Evolutionary conservation across 1,140 invertebrate genomes (phyloP).

Genomic region (Pantala flavescens): DNA sequence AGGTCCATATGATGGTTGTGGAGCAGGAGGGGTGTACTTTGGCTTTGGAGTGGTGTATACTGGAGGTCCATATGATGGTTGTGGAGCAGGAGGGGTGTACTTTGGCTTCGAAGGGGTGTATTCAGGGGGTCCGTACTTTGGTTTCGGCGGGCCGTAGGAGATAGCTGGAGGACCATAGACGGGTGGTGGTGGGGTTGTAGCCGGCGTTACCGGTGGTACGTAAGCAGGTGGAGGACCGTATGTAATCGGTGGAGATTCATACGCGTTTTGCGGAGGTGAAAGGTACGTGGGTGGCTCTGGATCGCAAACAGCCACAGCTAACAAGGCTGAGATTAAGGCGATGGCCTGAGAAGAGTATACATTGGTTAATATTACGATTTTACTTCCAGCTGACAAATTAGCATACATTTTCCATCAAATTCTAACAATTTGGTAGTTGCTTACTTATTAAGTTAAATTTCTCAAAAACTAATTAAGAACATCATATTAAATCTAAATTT

Average conservation of each 20-base stretch:
- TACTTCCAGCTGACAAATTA: no score
- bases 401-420: no score
- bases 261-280: constrained; percentile 22
- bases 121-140: neutral
- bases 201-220: constrained; percentile 29
- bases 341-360: no score
- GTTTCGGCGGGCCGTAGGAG: constrained; percentile 14
- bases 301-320: no score
- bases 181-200: no score
- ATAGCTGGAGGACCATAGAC: constrained; percentile 27
- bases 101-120: constrained; percentile 20
- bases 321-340: no score
- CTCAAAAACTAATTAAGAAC: no score
- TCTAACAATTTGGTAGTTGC: no score
- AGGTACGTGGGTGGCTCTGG: no score
- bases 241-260: constrained; percentile 19
- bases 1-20: neutral
- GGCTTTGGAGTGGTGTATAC: neutral
- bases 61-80: neutral
- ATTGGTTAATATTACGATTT: no score
- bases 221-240: constrained; percentile 30
- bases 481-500: no score
- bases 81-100: constrained; percentile 15
- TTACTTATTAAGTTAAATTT: no score
- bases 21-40: constrained; percentile 18